Evolutionary conservation across 2,797 vertebrate genomes (phyloP), one percentile per base, ranked within the genome.

Genomic region (Sitta carolinensis): DNA sequence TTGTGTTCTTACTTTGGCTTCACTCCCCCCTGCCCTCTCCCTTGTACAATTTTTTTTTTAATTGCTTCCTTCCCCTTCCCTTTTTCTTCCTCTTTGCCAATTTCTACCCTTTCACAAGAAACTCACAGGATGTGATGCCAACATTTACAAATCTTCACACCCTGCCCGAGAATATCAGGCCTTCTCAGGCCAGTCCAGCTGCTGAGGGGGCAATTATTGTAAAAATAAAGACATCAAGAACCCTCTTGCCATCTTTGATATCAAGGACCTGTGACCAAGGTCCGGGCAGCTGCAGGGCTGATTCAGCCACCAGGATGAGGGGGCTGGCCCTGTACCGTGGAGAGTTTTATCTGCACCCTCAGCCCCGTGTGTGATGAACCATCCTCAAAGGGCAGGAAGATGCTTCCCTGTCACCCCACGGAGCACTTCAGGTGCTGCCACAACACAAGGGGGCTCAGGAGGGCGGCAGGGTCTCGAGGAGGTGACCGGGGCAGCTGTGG

Each of bases 401-500:
- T 11, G 14, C 43, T 63, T 51, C 64, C 34, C 6, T 5, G 21
- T 42, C 42, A 36, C 18, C 42, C 17, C 36, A 34, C 0, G 6
- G 29, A 42, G 74, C 23, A 22, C 32, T 42, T 86, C 59, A 23
- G 64, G 30, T 16, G 12, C 36, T 16, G 23, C n/a, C 34, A 8
- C 61, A 8, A 11, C 47, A 13, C 5, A 10, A 9, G 8, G 10
- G 13, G 5, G 3, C 3, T 25, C 11, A 52, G 20, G 16, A 36
- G 43, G 40, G 4, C 13, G 0, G 9, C 38, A 13, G 12, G 34
- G 11, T 9, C 45, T n/a, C 21, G 50, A 12, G 23, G 14, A 20
- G 5, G 16, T 10, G 34, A 34, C 18, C 2, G 1, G 9, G 11
- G 0, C 27, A 21, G 9, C 23, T 5, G 42, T 40, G 50, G 10